A percentile compares a stretch with the other conserved stretches of the same genome.
These are phyloP conservation scores for Malthinus flaveolus DNA, from an alignment of 2,888 invertebrate species.

Conservation along the genomic window DNA sequence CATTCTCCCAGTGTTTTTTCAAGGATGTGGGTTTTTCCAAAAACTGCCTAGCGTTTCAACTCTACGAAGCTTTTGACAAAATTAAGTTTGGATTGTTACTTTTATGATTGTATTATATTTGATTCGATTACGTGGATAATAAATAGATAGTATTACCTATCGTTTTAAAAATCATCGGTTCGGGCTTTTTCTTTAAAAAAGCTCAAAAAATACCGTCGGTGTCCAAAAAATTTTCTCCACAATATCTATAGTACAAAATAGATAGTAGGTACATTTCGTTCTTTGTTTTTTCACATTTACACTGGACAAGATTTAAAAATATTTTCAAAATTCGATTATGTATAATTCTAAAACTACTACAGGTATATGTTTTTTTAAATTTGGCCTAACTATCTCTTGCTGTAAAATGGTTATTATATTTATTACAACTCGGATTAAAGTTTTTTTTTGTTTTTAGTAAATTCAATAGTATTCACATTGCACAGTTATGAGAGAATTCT, in stretches of 20 bases:
- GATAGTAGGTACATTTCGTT: slow-evolving; percentile 24
- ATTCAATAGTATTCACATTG: slow-evolving; percentile 21
- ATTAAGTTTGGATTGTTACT: slow-evolving; percentile 7
- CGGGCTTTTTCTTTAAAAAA: not conserved
- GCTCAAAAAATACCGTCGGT: not conserved
- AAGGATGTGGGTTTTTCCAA: not conserved
- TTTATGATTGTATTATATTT: slow-evolving; percentile 17
- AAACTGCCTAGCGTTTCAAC: not conserved
- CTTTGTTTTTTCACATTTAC: slow-evolving; percentile 22
- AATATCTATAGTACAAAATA: slow-evolving; percentile 41
- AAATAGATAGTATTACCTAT: no score
- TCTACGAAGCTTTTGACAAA: not conserved
- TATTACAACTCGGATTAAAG: slow-evolving; percentile 22
- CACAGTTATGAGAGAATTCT: slow-evolving; percentile 16
- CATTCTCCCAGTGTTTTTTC: slow-evolving; percentile 2
- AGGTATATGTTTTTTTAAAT: slow-evolving; percentile 13
- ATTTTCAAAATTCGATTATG: slow-evolving; percentile 26
- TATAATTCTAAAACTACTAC: slow-evolving; percentile 17
- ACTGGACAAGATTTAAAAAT: slow-evolving; percentile 31
- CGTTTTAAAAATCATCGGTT: not conserved
- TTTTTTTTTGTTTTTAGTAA: slow-evolving; percentile 14
- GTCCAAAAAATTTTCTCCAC: slow-evolving; percentile 26
- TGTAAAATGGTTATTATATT: slow-evolving; percentile 18
- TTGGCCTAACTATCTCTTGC: slow-evolving; percentile 30
- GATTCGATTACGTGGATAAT: not conserved